These are phyloP conservation scores for Petrocephalus microphthalmus DNA, from an alignment of 2,113 vertebrate genomes.

Conservation along the genomic window DNA sequence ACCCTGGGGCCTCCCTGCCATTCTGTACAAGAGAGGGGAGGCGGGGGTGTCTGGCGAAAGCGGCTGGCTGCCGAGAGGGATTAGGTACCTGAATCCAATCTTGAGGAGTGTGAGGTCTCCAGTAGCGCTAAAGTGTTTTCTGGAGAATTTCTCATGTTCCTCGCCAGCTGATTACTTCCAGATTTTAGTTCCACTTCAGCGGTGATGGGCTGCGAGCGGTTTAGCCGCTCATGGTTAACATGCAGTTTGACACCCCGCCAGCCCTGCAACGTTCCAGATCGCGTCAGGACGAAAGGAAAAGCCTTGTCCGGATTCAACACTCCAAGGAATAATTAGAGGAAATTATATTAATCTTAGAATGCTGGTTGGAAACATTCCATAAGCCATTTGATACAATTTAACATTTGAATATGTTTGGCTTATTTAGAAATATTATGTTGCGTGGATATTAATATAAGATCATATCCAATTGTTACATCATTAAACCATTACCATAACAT, in stretches of 20 bases:
- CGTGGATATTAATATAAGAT: background rate
- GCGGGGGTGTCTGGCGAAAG: conserved; percentile 28
- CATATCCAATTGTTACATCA: background rate
- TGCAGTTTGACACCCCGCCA: conserved; percentile 64
- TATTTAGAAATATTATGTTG: background rate
- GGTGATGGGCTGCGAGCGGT: conserved; percentile 79
- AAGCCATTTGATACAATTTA: background rate
- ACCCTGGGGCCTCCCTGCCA: conserved; percentile 72
- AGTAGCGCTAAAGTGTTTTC: conserved; percentile 90
- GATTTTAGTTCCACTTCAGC: conserved; percentile 95
- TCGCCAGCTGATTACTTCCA: conserved; percentile 97
- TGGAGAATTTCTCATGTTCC: conserved; percentile 90
- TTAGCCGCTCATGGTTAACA: conserved; percentile 78
- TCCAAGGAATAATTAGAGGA: conserved; percentile 3
- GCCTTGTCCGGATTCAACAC: conserved; percentile 21
- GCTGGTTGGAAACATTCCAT: background rate
- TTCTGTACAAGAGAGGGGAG: conserved; percentile 65
- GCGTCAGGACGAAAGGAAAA: conserved; percentile 32
- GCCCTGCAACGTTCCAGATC: conserved; percentile 56
- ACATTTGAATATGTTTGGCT: background rate
- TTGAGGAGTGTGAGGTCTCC: conserved; percentile 81
- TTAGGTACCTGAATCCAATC: conserved; percentile 96
- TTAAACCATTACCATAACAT: background rate
- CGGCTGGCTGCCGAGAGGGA: conserved; percentile 77
- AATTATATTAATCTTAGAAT: background rate